Base-by-base conservation (phyloP, 2,888 invertebrate species). In the Microchrysa polita region DNA sequence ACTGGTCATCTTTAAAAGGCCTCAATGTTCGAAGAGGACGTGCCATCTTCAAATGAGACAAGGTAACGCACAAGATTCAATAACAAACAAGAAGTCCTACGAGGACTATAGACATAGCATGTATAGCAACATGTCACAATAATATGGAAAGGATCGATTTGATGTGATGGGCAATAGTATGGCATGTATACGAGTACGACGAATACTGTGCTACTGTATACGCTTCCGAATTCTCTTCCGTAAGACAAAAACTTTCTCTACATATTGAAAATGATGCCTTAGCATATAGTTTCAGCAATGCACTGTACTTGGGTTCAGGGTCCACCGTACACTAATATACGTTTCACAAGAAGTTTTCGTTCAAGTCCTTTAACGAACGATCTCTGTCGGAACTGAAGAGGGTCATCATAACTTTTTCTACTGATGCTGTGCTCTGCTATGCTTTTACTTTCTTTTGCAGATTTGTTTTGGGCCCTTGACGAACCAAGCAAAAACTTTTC, bases 1-100 rank as follows among this genome's bases (percentile, higher is more conserved):
- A 48, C 65, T 65, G 65, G 27, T 65, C 23, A 44, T 44, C 65
- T 44, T 16, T 44, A 48, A 48, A 12, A 65, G 65, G 27, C 27
- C 65, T 44, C 44, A 65, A 65, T 65, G 20, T 65, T 48, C 9
- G 65, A 65, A 65, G 44, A 65, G 48, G 65, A 44, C 65, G 65
- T 65, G 44, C 65, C 48, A 48, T 65, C 44, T 65, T 44, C 65
- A 65, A 65, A 65, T 65, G 48, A 65, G 65, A 44, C 65, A 65
- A 65, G 65, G 65, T 65, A 65, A 65, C 65, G 27, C 27, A 23
- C 22, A 42, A 44, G 48, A 65, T 65, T 42, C 44, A 65, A 65
- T 65, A 65, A 65, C 65, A 48, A 48, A 65, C 65, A 65, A n/a
- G n/a, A n/a, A 44, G 65, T 65, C 48, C 65, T 65, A 34, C 44